A percentile compares a stretch with the other conserved stretches of the same genome.
Evolutionary conservation across 2,797 vertebrate genomes (phyloP).

Genomic region (Uromys caudimaculatus): DNA sequence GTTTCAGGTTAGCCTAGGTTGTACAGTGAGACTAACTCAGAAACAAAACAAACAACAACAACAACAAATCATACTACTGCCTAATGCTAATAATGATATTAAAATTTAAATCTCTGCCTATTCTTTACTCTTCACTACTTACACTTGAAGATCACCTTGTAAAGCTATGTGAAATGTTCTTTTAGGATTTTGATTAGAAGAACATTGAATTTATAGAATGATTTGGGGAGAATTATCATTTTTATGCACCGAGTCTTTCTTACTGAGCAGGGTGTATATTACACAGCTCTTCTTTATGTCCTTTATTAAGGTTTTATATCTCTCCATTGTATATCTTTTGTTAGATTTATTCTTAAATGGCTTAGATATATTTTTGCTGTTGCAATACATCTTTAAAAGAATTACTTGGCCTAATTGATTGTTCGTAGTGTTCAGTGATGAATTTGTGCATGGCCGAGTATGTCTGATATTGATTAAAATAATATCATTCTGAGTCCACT

Average conservation of each 20-base stretch:
- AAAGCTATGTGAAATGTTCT: neutral
- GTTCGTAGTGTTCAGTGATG: neutral
- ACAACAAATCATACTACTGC: neutral
- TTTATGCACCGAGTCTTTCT: slow-evolving; percentile 13
- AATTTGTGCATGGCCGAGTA: neutral
- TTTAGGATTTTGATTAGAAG: slow-evolving; percentile 53
- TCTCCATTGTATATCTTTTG: slow-evolving; percentile 23
- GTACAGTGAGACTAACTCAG: neutral
- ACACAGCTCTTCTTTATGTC: slow-evolving; percentile 42
- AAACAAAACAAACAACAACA: neutral
- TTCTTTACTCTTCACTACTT: neutral
- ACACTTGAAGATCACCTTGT: slow-evolving; percentile 61
- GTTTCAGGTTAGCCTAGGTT: neutral
- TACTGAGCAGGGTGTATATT: neutral
- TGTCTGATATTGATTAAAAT: slow-evolving; percentile 20
- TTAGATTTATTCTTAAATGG: slow-evolving; percentile 58
- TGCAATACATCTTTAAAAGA: slow-evolving; percentile 33
- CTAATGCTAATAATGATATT: neutral
- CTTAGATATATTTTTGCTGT: neutral
- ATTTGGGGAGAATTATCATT: slow-evolving; percentile 40
- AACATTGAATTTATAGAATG: slow-evolving; percentile 50
- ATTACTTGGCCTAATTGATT: neutral
- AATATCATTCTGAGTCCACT: neutral
- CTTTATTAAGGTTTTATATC: slow-evolving; percentile 38
- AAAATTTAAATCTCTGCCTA: neutral